phyloP scores from a whole-genome alignment of 2,797 vertebrate genomes.

The Denticeps clupeoides region DNA sequence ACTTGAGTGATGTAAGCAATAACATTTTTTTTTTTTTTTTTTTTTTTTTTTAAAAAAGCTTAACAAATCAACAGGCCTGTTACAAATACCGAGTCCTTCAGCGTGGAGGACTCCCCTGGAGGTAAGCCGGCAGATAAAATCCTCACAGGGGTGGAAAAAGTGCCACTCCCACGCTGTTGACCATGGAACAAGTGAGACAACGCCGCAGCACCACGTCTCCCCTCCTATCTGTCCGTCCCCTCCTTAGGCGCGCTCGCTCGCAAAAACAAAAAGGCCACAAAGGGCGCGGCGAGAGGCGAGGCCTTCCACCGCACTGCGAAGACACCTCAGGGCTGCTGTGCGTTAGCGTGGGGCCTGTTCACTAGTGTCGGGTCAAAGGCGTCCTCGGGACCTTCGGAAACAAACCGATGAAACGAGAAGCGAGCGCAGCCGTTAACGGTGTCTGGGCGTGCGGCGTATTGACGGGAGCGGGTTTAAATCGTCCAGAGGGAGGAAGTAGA shows the following conservation, averaged over 20 bases:
- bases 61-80: neutral
- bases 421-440: too few relatives aligned
- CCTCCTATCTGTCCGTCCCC: constrained; percentile 10
- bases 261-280: constrained; percentile 36
- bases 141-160: constrained; percentile 16
- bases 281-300: constrained; percentile 43
- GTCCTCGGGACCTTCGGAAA: too few relatives aligned
- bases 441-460: too few relatives aligned
- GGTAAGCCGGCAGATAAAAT: constrained; percentile 14
- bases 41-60: neutral
- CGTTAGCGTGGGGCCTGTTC: too few relatives aligned
- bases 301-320: constrained; percentile 13
- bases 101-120: neutral
- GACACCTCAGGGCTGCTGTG: too few relatives aligned
- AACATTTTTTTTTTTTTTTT: too few relatives aligned
- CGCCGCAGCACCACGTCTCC: constrained; percentile 8
- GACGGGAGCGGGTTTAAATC: too few relatives aligned
- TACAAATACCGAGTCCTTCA: neutral
- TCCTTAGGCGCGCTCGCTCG: constrained; percentile 26
- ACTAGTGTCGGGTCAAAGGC: too few relatives aligned
- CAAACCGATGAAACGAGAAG: too few relatives aligned
- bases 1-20: too few relatives aligned
- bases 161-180: constrained; percentile 10
- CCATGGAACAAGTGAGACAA: constrained; percentile 13
- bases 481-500: too few relatives aligned